Evolutionary conservation across 1,140 invertebrate genomes (phyloP).

Genomic region (Drosophila mauritiana): DNA sequence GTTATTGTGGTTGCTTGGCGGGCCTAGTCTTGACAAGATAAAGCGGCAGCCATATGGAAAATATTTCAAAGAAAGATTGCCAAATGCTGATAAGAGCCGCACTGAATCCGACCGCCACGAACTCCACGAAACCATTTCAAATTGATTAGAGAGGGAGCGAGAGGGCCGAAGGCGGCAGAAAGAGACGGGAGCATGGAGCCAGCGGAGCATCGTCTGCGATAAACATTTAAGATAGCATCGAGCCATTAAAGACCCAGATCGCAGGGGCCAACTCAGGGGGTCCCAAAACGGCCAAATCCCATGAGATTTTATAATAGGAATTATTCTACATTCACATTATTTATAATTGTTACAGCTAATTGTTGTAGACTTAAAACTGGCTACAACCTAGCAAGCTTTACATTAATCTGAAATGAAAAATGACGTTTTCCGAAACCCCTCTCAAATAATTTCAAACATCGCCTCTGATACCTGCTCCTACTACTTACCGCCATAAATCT

Average conservation of each 20-base stretch:
- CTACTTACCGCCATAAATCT: slow-evolving; percentile 17
- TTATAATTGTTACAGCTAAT: neutral
- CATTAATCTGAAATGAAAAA: too few relatives aligned
- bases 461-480: slow-evolving; percentile 2
- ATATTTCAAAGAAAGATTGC: slow-evolving; percentile 77
- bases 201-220: slow-evolving; percentile 52
- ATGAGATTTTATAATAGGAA: neutral
- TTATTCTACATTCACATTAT: neutral
- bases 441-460: neutral
- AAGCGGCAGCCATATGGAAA: slow-evolving; percentile 75
- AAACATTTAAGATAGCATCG: slow-evolving; percentile 63
- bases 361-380: too few relatives aligned
- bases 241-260: slow-evolving; percentile 61
- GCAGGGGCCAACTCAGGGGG: slow-evolving; percentile 25
- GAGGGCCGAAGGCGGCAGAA: slow-evolving; percentile 3
- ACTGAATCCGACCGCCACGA: slow-evolving; percentile 65
- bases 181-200: slow-evolving; percentile 5
- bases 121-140: slow-evolving; percentile 69
- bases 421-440: neutral
- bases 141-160: slow-evolving; percentile 67
- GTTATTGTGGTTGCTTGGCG: slow-evolving; percentile 9
- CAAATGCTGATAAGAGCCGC: slow-evolving; percentile 68
- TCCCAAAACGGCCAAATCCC: neutral
- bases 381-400: too few relatives aligned
- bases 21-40: slow-evolving; percentile 63